Conservation (phyloP, 2,113 vertebrate species). For the Hydropotes inermis region DNA sequence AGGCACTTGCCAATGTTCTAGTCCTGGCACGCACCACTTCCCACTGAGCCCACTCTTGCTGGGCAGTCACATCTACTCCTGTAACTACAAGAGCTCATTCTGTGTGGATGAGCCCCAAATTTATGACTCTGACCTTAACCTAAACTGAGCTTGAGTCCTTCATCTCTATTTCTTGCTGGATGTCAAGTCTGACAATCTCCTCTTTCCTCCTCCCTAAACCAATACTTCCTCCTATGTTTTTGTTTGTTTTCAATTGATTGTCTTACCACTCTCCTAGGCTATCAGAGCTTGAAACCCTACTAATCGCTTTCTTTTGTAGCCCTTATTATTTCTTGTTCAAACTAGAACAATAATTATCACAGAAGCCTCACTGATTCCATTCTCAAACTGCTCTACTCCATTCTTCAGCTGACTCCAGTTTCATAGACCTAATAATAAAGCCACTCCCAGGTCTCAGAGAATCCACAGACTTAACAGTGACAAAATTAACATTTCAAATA, state of each 20-base stretch:
- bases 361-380: not conserved
- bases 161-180: not conserved
- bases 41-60: not conserved
- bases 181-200: not conserved
- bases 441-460: not conserved
- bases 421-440: not conserved
- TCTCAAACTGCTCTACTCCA: not conserved
- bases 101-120: not conserved
- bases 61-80: not conserved
- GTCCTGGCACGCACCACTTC: not conserved
- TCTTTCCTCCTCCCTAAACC: not conserved
- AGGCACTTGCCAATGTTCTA: constrained; percentile 34
- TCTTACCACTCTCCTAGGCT: not conserved
- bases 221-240: not conserved
- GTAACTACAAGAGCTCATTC: not conserved
- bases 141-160: not conserved
- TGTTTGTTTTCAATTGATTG: not conserved
- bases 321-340: constrained; percentile 6
- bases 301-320: not conserved
- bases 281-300: not conserved
- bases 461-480: not conserved
- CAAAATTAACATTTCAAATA: not conserved
- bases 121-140: constrained; percentile 15
- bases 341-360: not conserved
- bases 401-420: not conserved